Conservation (phyloP, 2,888 invertebrate species). For the Drosophila macrothrix region DNA sequence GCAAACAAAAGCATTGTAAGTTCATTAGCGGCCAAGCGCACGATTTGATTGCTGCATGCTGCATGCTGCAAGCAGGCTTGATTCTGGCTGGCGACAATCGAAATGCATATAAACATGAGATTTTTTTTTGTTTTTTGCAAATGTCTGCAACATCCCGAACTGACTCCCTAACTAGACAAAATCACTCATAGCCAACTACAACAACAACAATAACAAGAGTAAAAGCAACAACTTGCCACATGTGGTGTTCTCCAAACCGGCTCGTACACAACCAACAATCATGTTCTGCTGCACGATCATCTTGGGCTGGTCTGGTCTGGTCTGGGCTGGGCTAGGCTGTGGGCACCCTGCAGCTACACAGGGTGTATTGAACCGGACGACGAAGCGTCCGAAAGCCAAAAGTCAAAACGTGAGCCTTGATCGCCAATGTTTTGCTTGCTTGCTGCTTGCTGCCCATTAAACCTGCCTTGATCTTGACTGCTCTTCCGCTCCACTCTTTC, state of each 20-base stretch:
- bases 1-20: constrained; percentile 72
- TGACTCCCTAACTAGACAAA: constrained; percentile 74
- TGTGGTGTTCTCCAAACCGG: constrained; percentile 65
- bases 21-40: constrained; percentile 82
- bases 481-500: constrained; percentile 2
- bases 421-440: constrained; percentile 20
- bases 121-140: constrained; percentile 47
- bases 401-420: constrained; percentile 80
- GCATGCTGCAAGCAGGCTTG: background rate
- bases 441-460: constrained; percentile 40
- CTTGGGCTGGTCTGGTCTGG: constrained; percentile 6
- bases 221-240: constrained; percentile 55
- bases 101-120: constrained; percentile 82
- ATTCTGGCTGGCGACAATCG: constrained; percentile 49
- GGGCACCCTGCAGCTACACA: constrained; percentile 79
- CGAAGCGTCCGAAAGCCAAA: constrained; percentile 67
- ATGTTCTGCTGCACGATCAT: constrained; percentile 61
- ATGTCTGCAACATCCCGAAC: constrained; percentile 50
- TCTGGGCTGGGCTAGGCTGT: constrained; percentile 31
- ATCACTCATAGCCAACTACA: constrained; percentile 69
- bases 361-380: constrained; percentile 76
- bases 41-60: constrained; percentile 60
- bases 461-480: constrained; percentile 56
- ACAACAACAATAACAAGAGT: constrained; percentile 22
- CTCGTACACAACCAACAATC: constrained; percentile 33